Percentiles rank a stretch among this genome's conserved stretches.
Conservation (phyloP, 2,888 invertebrate genomes). For the Dicroscelio sp. region DNA sequence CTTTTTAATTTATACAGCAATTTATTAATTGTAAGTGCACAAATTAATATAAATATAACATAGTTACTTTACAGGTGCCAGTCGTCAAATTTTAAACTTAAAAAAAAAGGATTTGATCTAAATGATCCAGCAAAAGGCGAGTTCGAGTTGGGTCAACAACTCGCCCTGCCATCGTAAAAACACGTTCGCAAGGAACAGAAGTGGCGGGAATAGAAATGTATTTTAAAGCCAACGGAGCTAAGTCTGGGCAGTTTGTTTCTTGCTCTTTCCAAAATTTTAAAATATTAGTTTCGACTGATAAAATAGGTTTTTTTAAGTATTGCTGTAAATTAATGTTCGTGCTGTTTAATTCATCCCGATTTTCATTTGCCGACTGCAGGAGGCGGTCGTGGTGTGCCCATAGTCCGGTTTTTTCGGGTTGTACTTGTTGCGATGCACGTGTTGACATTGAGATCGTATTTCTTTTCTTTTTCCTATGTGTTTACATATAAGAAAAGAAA, state of each 20-base stretch:
- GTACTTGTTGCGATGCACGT: too few relatives aligned
- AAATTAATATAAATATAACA: neutral
- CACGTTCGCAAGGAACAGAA: constrained; percentile 37
- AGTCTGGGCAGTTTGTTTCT: neutral
- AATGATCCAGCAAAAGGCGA: neutral
- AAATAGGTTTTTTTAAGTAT: neutral
- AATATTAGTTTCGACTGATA: neutral
- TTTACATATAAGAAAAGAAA: too few relatives aligned
- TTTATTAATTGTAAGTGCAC: neutral
- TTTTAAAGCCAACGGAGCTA: constrained; percentile 3
- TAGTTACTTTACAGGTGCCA: neutral
- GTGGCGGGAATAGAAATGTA: constrained; percentile 36
- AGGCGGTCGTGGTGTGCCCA: neutral
- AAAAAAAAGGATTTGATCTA: constrained; percentile 21
- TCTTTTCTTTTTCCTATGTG: too few relatives aligned
- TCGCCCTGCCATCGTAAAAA: constrained; percentile 8
- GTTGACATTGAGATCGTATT: too few relatives aligned
- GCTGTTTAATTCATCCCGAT: neutral
- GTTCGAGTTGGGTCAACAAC: neutral
- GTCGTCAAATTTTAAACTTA: constrained; percentile 26
- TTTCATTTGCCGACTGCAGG: neutral
- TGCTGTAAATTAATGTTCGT: constrained; percentile 29
- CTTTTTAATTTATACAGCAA: too few relatives aligned
- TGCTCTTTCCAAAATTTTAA: constrained; percentile 23
- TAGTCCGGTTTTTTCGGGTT: neutral